These are phyloP conservation scores for Otolemur garnettii DNA, from an alignment of 2,113 vertebrate genomes.

Conservation along the genomic window DNA sequence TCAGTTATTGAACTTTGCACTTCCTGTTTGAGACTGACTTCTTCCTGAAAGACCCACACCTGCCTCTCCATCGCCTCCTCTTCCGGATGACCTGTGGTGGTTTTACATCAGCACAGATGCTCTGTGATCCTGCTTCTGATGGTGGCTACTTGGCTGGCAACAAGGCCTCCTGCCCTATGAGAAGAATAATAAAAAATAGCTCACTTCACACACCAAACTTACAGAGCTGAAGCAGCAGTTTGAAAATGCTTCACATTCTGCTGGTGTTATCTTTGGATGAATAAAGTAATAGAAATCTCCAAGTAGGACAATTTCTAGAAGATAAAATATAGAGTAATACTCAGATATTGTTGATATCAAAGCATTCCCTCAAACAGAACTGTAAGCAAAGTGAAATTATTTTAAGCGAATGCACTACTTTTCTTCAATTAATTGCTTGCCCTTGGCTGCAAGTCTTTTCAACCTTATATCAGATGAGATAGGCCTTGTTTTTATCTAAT, in stretches of 20 bases:
- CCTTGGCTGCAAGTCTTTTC: not conserved
- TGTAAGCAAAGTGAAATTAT: not conserved
- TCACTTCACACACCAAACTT: not conserved
- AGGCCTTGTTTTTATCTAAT: slow-evolving; percentile 25
- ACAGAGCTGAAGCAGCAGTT: not conserved
- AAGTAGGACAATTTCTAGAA: not conserved
- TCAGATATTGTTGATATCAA: not conserved
- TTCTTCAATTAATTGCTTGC: slow-evolving; percentile 47
- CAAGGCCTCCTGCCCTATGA: not conserved
- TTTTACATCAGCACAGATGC: not conserved
- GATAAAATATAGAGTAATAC: not conserved
- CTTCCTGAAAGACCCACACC: not conserved
- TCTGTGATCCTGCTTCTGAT: not conserved
- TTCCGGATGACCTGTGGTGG: not conserved
- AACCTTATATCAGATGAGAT: not conserved
- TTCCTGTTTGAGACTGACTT: not conserved
- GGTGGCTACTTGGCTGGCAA: not conserved
- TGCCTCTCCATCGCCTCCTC: not conserved
- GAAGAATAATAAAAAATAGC: not conserved
- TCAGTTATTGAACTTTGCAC: not conserved
- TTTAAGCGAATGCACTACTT: not conserved
- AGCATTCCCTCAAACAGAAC: not conserved
- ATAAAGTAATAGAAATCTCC: not conserved
- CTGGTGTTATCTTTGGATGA: not conserved
- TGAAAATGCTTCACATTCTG: not conserved